Evolutionary conservation across 2,888 invertebrate genomes (phyloP), one percentile per base, ranked within the genome.

Genomic region (Torymus aiolomorphi): DNA sequence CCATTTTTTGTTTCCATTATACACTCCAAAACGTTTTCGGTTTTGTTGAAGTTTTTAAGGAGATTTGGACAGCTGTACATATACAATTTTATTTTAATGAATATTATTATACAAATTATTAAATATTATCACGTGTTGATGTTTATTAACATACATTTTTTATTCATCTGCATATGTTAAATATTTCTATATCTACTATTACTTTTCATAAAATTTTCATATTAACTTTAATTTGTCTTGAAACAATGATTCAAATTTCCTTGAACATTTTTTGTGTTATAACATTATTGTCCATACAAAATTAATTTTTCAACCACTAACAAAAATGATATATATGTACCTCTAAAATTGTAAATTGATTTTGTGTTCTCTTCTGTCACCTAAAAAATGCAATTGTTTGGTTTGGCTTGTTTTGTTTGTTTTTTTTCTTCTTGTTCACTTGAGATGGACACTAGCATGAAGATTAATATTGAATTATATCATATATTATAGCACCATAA

Each of bases 401-500:
- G 31, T 76, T 61, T 20, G 51, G 54, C 31, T 42, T 54, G n/a
- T 66, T 59, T 75, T 42, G 14, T 70, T 59, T 16, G 51, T 51
- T 42, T 56, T 54, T 49, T 31, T 51, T 18, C 5, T 63, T 57
- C 16, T 42, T 42, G 42, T 42, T 42, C 31, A 56, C 54, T 57
- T 65, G 54, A 54, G 12, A 67, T 51, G 8, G 8, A 73, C 1
- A 65, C 51, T 63, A 8, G 70, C 75, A 75, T 79, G 70, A 52
- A 62, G 54, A 73, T 62, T 69, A 65, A 67, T 63, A 63, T 42
- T 74, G 2, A 61, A 65, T 67, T 67, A 52, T 14, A 62, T 75
- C 76, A 80, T 74, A 3, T 54, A 65, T 67, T 67, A 52, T 14
- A 62, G 80, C 80, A 80, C 66, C 54, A 62, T 52, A 70, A n/a